Evolutionary conservation across 2,888 invertebrate genomes (phyloP), one percentile per base, ranked within the genome.

Genomic region (Drosophila prostipennis): DNA sequence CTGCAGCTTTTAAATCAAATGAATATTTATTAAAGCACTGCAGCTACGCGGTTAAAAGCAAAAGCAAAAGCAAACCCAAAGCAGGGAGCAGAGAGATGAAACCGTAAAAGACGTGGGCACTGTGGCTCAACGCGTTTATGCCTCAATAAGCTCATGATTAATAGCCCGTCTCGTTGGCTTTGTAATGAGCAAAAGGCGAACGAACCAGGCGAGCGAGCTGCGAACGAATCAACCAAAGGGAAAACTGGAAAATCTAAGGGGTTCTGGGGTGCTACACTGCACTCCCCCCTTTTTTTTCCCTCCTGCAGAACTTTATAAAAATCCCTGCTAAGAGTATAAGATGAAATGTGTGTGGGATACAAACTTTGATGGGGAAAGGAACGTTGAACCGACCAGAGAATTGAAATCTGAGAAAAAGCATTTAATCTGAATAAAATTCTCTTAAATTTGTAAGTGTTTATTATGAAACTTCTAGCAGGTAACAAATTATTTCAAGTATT

Each of bases 131-230:
- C 78, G 87, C 80, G 84, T 88, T 89, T 89, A 89, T 89, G 90
- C 90, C 87, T 89, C 90, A 89, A 89, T 89, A 89, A 89, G 90
- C 89, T 87, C 82, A 89, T 89, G 89, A 90, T 89, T 90, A 90
- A 89, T 89, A 89, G 89, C 87, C 77, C 77, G 76, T 65, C 79
- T 79, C 74, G 49, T 57, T 71, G 67, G 79, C 67, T 67, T 55
- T 79, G 71, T 81, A 81, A 81, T 81, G 87, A 81, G 80, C 76
- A 76, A 84, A 79, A 76, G 77, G 85, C 79, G 81, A 68, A 67
- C 74, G 65, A 79, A 74, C 49, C 59, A 34, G 14, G 43, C 63
- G n/a, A 43, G 4, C 43, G 37, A 51, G 51, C 34, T 49, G 34
- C 67, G 11, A 65, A 51, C 67, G 52, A 65, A 37, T 49, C 69